Conservation (phyloP, 1,140 invertebrate genomes). For the Listronotus bonariensis region DNA sequence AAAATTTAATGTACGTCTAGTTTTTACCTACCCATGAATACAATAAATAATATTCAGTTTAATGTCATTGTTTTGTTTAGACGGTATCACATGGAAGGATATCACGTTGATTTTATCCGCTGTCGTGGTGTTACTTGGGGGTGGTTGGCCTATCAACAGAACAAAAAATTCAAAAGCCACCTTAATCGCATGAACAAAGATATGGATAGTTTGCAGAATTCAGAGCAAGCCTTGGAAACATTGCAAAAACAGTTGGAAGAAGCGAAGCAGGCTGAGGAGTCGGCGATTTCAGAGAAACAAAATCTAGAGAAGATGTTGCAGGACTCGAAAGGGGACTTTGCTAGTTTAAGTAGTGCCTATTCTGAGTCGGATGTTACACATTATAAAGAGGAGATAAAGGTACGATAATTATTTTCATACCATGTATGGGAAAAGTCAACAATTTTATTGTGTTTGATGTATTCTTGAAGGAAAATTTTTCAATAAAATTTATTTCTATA, state of each 20-base stretch:
- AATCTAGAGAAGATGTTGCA: constrained; percentile 78
- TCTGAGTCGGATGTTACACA: constrained; percentile 82
- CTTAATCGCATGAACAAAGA: constrained; percentile 88
- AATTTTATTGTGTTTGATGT: no score
- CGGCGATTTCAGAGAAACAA: constrained; percentile 77
- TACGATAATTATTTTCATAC: constrained; percentile 46
- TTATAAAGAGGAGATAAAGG: constrained; percentile 82
- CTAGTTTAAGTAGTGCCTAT: constrained; percentile 69
- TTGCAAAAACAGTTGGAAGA: constrained; percentile 74
- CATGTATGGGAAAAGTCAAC: no score
- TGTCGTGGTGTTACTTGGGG: constrained; percentile 82
- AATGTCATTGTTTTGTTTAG: constrained; percentile 54
- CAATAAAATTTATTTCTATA: no score
- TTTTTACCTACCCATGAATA: no score
- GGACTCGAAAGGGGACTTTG: constrained; percentile 66
- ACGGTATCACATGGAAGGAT: constrained; percentile 84
- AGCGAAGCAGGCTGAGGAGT: constrained; percentile 69
- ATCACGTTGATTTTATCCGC: constrained; percentile 80
- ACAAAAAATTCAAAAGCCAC: constrained; percentile 83
- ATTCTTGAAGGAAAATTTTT: no score
- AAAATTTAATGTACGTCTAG: no score
- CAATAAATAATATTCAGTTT: constrained; percentile 1
- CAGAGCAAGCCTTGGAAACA: constrained; percentile 83
- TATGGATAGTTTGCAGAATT: constrained; percentile 89
- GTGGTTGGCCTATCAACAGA: constrained; percentile 88